Evolutionary conservation across 2,888 invertebrate species (phyloP).

Genomic region (Scaptomyza tumidula): DNA sequence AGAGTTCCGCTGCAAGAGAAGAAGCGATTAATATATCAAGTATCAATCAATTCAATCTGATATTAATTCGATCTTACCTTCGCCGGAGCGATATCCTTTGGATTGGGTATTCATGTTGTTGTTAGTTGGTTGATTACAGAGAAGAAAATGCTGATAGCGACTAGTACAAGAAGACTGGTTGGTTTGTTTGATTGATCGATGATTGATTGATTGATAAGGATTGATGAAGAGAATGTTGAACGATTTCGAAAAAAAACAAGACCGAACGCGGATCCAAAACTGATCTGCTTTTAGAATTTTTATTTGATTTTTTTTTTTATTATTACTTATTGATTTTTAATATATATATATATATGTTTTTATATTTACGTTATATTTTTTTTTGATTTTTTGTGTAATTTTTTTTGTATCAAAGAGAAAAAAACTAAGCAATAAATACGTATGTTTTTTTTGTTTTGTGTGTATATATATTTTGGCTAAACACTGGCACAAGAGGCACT

Average conservation of each 20-base stretch:
- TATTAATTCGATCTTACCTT: constrained; percentile 69
- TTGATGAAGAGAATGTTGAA: constrained; percentile 58
- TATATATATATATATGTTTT: constrained; percentile 6
- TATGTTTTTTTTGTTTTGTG: constrained; percentile 72
- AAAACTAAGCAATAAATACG: constrained; percentile 81
- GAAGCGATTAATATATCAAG: neutral
- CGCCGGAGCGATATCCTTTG: constrained; percentile 83
- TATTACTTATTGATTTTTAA: constrained; percentile 29
- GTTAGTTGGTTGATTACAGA: constrained; percentile 37
- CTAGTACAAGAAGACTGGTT: constrained; percentile 68
- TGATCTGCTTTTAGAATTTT: constrained; percentile 24
- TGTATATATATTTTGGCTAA: constrained; percentile 81
- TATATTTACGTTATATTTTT: constrained; percentile 28
- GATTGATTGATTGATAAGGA: constrained; percentile 63
- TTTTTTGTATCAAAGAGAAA: constrained; percentile 74
- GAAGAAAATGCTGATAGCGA: constrained; percentile 70
- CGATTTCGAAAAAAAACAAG: constrained; percentile 52
- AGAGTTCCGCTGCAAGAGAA: constrained; percentile 80
- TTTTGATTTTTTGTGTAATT: constrained; percentile 55
- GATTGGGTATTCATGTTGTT: constrained; percentile 84
- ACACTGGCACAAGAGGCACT: constrained; percentile 82
- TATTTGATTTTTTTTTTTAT: neutral
- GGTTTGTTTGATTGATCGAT: constrained; percentile 41
- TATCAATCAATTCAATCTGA: no score
- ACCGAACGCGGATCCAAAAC: constrained; percentile 50